Base-by-base conservation (phyloP, 2,888 invertebrate genomes). In the Philonicus albiceps region DNA sequence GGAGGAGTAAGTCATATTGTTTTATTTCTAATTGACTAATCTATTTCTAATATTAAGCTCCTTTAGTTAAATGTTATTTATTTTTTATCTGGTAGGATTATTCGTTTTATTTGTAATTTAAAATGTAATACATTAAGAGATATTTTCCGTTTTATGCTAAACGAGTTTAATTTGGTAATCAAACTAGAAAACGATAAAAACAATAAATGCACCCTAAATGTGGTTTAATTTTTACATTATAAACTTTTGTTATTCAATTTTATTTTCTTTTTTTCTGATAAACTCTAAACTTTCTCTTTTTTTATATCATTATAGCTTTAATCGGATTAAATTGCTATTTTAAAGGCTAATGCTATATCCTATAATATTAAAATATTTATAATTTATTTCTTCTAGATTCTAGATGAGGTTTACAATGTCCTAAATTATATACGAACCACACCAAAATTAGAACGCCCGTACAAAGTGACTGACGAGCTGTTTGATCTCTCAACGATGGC, bases 401-500 rank as follows among this genome's bases (percentile, higher is more conserved):
- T 98, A 90, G 98, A 98, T 93, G 98, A 98, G 93, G 96, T 98
- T 87, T 96, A 96, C 91, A 95, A 96, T 90, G 97, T 98, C 91
- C 93, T 98, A 89, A 94, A 95, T 89, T 96, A 97, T 91, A 95
- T 98, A 89, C 96, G 96, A 93, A 95, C 94, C 89, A 97, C 96
- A 89, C 95, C 96, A 34, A 96, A 96, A 91, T 93, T 97, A 89
- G 96, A 96, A 88, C 94, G 97, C 90, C 97, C 98, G 75, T 98
- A 97, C 92, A 97, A 97, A 93, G 97, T 98, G 87, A 97, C 98
- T 8, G 98, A 98, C 93, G 98, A 98, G 92, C 93, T 98, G 86
- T 97, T 98, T 93, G 98, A 98, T 93, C 94, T 98, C 88, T 98
- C 98, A 55, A 97, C 98, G 55, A 98, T 98, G 98, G 98, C 98